Conservation (phyloP, 1,140 invertebrate genomes). For the Drosophila repleta region DNA sequence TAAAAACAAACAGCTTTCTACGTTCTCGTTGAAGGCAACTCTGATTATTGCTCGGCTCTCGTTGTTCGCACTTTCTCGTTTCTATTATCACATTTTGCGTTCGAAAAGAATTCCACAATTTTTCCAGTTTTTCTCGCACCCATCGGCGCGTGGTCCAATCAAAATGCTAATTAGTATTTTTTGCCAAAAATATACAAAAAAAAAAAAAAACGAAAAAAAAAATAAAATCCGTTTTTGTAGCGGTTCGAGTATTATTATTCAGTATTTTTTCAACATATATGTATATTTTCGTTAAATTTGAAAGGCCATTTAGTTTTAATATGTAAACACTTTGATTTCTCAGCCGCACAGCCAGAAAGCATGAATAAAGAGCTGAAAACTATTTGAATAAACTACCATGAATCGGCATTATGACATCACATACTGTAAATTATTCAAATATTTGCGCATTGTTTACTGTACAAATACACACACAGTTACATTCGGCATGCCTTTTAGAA, state of each 20-base stretch:
- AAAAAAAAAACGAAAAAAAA: background rate
- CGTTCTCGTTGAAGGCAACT: background rate
- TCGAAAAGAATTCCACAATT: background rate
- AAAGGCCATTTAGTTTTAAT: conserved; percentile 27
- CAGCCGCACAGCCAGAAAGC: conserved; percentile 51
- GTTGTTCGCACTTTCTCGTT: background rate
- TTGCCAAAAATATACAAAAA: conserved; percentile 2
- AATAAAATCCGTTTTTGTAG: background rate
- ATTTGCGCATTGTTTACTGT: conserved; percentile 55
- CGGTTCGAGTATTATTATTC: background rate
- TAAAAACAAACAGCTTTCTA: background rate
- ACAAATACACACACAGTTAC: conserved; percentile 10
- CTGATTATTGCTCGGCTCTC: no score
- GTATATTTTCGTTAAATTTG: conserved; percentile 4
- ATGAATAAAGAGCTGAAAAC: conserved; percentile 39
- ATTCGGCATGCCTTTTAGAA: conserved; percentile 45
- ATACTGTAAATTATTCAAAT: conserved; percentile 76
- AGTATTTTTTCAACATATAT: background rate
- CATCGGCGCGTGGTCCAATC: conserved; percentile 9
- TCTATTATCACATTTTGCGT: conserved; percentile 7
- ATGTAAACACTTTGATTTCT: conserved; percentile 29
- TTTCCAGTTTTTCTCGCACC: background rate
- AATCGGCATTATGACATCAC: conserved; percentile 69
- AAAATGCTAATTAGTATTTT: conserved; percentile 27
- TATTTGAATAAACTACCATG: conserved; percentile 42